phyloP scores from a whole-genome alignment of 1,140 invertebrate genomes.

The Conus ventricosus region DNA sequence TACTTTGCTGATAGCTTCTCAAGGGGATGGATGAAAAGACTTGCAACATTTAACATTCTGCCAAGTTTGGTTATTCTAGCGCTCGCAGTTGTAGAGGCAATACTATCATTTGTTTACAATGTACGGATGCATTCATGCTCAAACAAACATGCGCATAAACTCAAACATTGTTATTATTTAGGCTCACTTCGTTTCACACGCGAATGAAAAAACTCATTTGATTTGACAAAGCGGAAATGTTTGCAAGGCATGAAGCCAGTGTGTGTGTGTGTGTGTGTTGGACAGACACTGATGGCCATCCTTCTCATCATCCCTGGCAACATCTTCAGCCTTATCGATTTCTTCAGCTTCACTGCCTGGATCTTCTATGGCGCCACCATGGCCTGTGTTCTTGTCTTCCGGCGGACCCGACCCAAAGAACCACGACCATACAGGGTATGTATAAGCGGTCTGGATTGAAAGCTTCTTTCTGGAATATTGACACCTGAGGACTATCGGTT shows the following conservation, averaged over 20 bases:
- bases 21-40: too few species aligned
- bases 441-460: not conserved
- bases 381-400: conserved; percentile 84
- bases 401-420: conserved; percentile 82
- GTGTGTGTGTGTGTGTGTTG: not conserved
- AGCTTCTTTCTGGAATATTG: not conserved
- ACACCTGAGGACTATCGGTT: not conserved
- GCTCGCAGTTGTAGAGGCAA: too few species aligned
- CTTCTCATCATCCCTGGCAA: conserved; percentile 84
- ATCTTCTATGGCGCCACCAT: conserved; percentile 79
- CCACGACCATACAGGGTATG: conserved; percentile 84
- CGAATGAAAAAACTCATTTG: too few species aligned
- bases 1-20: too few species aligned
- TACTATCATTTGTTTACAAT: too few species aligned
- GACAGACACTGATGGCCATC: conserved; percentile 83
- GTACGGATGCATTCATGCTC: too few species aligned
- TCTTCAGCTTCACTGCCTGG: conserved; percentile 70
- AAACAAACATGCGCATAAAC: too few species aligned
- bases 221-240: too few species aligned
- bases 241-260: too few species aligned
- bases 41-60: too few species aligned
- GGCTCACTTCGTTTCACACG: too few species aligned
- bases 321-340: conserved; percentile 63
- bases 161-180: not conserved
- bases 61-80: too few species aligned